Evolutionary conservation across 2,113 vertebrate species (phyloP).

Genomic region (Fulica atra): DNA sequence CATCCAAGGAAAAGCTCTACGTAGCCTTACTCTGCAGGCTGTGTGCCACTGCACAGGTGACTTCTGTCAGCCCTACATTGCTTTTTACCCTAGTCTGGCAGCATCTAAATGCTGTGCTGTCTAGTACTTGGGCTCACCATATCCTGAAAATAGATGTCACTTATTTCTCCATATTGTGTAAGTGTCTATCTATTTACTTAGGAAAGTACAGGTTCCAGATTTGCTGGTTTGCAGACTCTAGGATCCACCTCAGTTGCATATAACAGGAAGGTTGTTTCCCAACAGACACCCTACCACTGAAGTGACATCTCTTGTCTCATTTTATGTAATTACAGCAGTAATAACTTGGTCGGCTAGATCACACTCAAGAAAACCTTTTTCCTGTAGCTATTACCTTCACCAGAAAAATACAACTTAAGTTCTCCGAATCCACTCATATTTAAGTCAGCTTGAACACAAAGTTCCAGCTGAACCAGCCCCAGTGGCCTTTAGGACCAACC

Average conservation of each 20-base stretch:
- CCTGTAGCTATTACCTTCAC: neutral
- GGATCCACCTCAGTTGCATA: neutral
- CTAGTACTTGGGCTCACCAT: neutral
- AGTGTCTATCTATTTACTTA: neutral
- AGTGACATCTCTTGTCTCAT: neutral
- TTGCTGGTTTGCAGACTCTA: neutral
- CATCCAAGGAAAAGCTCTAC: neutral
- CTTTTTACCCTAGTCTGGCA: neutral
- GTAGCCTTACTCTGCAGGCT: neutral
- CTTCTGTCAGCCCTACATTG: neutral
- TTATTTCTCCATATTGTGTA: neutral
- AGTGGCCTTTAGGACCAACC: neutral
- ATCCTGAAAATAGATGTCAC: neutral
- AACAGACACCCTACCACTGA: neutral
- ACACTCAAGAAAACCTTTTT: neutral
- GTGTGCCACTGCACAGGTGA: accelerated
- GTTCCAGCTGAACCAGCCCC: neutral
- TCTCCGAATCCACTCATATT: neutral
- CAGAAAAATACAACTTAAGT: neutral
- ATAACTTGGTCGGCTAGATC: neutral
- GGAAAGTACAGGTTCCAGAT: neutral
- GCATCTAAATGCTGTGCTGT: neutral
- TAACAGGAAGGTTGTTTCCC: neutral
- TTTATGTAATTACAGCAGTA: neutral
- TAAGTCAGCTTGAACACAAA: neutral